These are phyloP conservation scores for Atherinomorus stipes DNA, from an alignment of 2,113 vertebrate genomes.

Conservation along the genomic window DNA sequence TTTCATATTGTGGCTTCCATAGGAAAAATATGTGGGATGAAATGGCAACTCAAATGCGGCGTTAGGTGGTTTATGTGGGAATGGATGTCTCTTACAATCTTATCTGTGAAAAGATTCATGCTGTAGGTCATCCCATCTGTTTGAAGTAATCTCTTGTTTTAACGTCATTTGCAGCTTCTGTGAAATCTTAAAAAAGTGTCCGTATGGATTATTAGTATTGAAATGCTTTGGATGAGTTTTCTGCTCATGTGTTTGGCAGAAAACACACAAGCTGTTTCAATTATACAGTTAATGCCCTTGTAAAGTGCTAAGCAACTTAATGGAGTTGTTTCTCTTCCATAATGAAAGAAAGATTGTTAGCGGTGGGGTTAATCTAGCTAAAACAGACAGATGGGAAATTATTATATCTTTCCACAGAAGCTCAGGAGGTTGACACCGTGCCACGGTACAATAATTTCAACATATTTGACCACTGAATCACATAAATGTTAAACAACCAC, in stretches of 20 bases:
- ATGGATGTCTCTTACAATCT: not conserved
- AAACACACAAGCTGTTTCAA: not conserved
- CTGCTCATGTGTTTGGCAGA: not conserved
- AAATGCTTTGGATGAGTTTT: not conserved
- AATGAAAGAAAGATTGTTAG: not conserved
- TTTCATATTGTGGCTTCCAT: not conserved
- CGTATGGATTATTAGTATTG: not conserved
- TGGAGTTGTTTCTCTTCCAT: not conserved
- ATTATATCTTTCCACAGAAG: not conserved
- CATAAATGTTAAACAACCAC: not conserved
- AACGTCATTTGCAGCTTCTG: not conserved
- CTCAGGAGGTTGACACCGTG: not conserved
- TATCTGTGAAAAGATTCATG: not conserved
- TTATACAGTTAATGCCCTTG: not conserved
- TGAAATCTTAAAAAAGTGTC: not conserved
- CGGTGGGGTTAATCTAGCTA: not conserved
- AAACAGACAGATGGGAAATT: not conserved
- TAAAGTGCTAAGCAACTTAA: not conserved
- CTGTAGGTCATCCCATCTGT: not conserved
- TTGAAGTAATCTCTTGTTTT: not conserved
- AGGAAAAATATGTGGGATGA: not conserved
- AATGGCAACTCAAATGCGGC: not conserved
- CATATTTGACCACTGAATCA: not conserved
- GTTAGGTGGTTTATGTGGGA: not conserved
- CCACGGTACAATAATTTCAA: not conserved